Evolutionary conservation across 2,113 vertebrate species (phyloP).

Genomic region (Phasianus colchicus): DNA sequence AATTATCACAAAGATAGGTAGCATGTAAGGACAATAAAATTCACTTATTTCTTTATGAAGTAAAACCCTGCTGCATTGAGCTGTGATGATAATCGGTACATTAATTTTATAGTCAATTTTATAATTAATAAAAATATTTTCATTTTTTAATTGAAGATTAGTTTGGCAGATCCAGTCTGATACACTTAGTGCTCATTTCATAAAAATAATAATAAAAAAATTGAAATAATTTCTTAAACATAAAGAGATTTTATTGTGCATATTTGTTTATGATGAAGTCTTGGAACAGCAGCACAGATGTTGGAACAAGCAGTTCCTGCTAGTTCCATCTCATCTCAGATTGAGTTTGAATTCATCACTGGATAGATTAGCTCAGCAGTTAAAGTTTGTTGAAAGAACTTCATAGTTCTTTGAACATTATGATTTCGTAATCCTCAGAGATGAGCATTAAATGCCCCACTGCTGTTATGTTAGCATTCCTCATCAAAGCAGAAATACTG

Average conservation of each 20-base stretch:
- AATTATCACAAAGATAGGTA: not conserved
- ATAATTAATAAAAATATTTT: constrained; percentile 39
- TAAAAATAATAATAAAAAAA: not conserved
- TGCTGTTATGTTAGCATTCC: not conserved
- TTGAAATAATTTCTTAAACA: constrained; percentile 9
- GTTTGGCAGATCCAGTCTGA: not conserved
- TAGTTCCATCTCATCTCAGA: not conserved
- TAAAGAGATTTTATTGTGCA: not conserved
- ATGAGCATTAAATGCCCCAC: not conserved
- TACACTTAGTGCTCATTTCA: not conserved
- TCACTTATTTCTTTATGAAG: not conserved
- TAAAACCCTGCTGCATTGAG: not conserved
- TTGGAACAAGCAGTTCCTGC: constrained; percentile 17
- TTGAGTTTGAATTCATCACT: not conserved
- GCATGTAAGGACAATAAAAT: not conserved
- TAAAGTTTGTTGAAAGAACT: constrained; percentile 8
- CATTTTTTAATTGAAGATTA: constrained; percentile 3
- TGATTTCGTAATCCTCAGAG: not conserved
- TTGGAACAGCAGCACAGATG: constrained; percentile 51
- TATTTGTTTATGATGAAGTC: constrained; percentile 41
- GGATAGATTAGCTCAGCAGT: constrained; percentile 17
- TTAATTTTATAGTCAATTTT: not conserved
- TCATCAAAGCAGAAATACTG: not conserved
- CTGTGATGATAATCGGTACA: not conserved
- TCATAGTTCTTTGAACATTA: not conserved